Evolutionary conservation across 2,888 invertebrate species (phyloP).

Genomic region (Pachycephus smyrnensis): DNA sequence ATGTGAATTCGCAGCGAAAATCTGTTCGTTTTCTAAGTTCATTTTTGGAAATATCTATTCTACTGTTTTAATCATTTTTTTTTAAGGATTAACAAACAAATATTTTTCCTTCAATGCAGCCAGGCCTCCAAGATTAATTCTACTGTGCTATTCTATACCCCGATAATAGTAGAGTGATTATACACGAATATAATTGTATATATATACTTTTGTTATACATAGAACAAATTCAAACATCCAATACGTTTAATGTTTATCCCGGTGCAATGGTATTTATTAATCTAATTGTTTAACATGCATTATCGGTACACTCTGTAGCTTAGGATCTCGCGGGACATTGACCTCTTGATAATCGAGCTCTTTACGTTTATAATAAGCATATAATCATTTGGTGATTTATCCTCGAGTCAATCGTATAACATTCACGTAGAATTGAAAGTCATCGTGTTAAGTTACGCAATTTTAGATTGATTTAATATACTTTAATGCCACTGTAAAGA

Average conservation of each 20-base stretch:
- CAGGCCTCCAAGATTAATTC: neutral
- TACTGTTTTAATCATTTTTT: neutral
- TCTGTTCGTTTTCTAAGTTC: conserved; percentile 26
- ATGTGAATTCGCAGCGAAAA: conserved; percentile 50
- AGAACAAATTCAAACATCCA: neutral
- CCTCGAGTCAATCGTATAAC: neutral
- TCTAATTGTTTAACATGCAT: neutral
- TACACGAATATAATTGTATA: neutral
- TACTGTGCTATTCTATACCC: neutral
- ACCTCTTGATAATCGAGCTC: neutral
- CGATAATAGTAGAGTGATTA: neutral
- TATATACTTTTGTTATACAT: neutral
- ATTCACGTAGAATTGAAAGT: neutral
- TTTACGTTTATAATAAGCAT: neutral
- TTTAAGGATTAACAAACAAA: neutral
- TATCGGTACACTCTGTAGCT: conserved; percentile 45
- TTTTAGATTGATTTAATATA: neutral
- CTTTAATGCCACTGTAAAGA: neutral
- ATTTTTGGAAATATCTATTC: neutral
- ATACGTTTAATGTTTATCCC: neutral
- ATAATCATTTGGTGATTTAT: neutral
- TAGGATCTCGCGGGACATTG: conserved; percentile 46
- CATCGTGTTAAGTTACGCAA: neutral
- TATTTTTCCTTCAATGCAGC: neutral
- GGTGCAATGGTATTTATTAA: conserved; percentile 3